phyloP scores from a whole-genome alignment of 2,888 invertebrate genomes.

The Drosophila kambysellisi region DNA sequence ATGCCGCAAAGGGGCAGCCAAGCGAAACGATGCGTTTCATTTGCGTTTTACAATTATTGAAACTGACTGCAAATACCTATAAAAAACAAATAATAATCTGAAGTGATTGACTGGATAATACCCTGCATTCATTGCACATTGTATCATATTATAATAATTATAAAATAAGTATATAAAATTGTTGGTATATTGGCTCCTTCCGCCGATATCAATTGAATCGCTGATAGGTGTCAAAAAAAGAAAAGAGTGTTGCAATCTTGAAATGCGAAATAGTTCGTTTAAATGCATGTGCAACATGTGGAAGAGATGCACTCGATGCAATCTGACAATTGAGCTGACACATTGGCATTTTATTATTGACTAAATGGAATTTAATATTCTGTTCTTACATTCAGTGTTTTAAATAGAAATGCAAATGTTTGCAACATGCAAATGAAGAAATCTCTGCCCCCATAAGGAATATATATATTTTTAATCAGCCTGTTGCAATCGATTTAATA shows the following conservation, averaged over 20 bases:
- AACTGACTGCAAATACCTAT: constrained; percentile 27
- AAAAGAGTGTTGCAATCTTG: not conserved
- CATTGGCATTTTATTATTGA: constrained; percentile 49
- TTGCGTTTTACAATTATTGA: constrained; percentile 54
- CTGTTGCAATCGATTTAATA: not conserved
- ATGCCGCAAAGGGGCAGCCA: constrained; percentile 44
- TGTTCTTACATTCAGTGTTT: too few relatives aligned
- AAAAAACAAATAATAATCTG: not conserved
- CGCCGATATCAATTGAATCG: not conserved
- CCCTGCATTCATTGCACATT: not conserved
- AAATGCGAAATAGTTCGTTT: not conserved
- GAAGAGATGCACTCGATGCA: constrained; percentile 2
- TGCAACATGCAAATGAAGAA: not conserved
- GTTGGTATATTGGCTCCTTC: not conserved
- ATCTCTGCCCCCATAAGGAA: not conserved
- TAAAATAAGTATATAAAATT: too few relatives aligned
- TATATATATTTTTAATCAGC: not conserved
- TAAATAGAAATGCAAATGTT: not conserved
- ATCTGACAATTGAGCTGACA: constrained; percentile 43
- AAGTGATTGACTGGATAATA: not conserved
- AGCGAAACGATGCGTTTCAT: constrained; percentile 51
- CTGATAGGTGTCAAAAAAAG: too few relatives aligned
- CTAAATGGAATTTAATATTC: not conserved
- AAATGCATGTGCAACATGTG: not conserved
- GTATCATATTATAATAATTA: not conserved